Evolutionary conservation across 2,797 vertebrate species (phyloP).

Genomic region (Parambassis ranga): DNA sequence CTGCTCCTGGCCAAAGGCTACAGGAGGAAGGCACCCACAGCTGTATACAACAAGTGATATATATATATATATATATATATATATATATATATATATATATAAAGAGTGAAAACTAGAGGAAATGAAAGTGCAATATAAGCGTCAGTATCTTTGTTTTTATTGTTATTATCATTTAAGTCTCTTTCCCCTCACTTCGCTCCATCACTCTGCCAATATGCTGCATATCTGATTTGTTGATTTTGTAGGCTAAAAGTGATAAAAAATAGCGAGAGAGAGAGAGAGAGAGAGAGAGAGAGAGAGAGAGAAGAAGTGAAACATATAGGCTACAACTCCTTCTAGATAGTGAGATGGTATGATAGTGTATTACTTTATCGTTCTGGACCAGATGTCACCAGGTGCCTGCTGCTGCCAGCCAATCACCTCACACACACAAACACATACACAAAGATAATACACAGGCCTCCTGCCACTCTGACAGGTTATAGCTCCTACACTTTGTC

Average conservation of each 20-base stretch:
- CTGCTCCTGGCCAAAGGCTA: too few species aligned
- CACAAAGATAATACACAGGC: conserved; percentile 10
- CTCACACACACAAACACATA: conserved; percentile 34
- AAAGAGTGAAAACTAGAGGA: too few species aligned
- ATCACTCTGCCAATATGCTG: conserved; percentile 1
- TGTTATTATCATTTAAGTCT: neutral
- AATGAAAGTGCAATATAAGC: too few species aligned
- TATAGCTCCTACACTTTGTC: conserved; percentile 42
- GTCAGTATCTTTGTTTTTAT: neutral
- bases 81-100: too few species aligned
- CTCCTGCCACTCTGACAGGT: conserved; percentile 42
- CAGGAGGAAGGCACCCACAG: too few species aligned
- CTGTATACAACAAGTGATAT: too few species aligned
- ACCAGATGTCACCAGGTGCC: conserved; percentile 73
- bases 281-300: conserved; percentile 7
- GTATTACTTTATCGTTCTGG: conserved; percentile 72
- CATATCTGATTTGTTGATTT: conserved; percentile 38
- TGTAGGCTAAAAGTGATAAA: conserved; percentile 16
- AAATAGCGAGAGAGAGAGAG: neutral
- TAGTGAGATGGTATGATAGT: conserved; percentile 57
- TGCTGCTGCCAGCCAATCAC: conserved; percentile 57
- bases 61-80: too few species aligned
- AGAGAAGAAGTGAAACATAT: too few species aligned
- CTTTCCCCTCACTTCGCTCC: neutral
- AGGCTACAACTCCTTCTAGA: conserved; percentile 44